Evolutionary conservation across 2,797 vertebrate species (phyloP).

Genomic region (Morus bassanus): DNA sequence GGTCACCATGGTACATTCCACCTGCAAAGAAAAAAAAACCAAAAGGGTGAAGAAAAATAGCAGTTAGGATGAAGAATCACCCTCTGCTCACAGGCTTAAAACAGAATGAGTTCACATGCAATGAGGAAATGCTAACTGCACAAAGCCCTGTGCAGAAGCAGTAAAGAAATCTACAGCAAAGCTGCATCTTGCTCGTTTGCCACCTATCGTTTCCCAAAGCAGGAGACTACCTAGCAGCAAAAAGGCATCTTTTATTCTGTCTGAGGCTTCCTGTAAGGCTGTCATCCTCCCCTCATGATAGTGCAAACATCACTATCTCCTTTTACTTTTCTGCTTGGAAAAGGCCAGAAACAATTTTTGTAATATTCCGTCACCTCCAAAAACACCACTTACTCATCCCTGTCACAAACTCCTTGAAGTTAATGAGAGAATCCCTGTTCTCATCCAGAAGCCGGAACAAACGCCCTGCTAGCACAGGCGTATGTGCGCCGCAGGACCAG

Average conservation of each 20-base stretch:
- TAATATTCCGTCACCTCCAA: not conserved
- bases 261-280: not conserved
- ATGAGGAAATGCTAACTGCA: not conserved
- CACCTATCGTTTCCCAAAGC: not conserved
- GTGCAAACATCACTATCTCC: not conserved
- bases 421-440: conserved; percentile 93
- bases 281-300: not conserved
- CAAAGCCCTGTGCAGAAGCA: not conserved
- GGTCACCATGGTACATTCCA: conserved; percentile 95
- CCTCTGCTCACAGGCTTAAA: not conserved
- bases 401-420: conserved; percentile 96
- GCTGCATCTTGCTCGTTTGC: not conserved
- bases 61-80: not conserved
- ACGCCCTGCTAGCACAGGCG: conserved; percentile 80
- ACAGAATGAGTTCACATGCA: not conserved
- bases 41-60: not conserved
- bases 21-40: conserved; percentile 70
- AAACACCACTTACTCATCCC: conserved; percentile 86
- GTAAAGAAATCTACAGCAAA: not conserved
- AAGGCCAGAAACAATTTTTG: not conserved
- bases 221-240: not conserved
- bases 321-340: not conserved
- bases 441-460: conserved; percentile 92
- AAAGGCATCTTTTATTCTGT: not conserved
- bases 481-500: conserved; percentile 89